Conservation (phyloP, 2,113 vertebrate species). For the Recurvirostra avosetta region DNA sequence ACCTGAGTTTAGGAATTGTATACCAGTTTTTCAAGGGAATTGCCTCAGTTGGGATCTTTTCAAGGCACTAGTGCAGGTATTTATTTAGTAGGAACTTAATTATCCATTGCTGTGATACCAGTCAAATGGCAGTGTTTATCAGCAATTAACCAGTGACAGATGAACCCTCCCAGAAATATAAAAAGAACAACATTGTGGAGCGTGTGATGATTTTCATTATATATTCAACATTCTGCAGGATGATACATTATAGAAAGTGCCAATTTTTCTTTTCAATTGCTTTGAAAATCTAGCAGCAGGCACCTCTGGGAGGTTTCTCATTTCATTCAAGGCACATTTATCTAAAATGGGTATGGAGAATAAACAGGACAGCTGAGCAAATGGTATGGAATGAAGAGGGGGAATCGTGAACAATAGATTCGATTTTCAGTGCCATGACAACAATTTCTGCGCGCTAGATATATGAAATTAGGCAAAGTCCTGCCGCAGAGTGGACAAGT, state of each 20-base stretch:
- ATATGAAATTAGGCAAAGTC: neutral
- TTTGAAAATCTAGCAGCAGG: constrained; percentile 45
- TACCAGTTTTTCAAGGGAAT: neutral
- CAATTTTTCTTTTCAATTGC: constrained; percentile 57
- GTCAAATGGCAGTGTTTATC: constrained; percentile 64
- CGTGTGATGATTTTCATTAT: constrained; percentile 9
- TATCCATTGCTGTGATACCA: constrained; percentile 42
- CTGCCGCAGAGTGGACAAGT: neutral
- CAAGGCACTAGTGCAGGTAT: neutral
- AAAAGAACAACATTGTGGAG: constrained; percentile 38
- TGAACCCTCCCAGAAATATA: constrained; percentile 37
- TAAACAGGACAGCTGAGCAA: constrained; percentile 27
- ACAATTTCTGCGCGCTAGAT: neutral
- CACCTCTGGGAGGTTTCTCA: constrained; percentile 34
- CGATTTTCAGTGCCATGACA: constrained; percentile 39
- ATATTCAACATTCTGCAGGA: constrained; percentile 28
- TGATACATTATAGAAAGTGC: constrained; percentile 4
- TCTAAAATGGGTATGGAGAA: neutral
- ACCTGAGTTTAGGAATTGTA: neutral
- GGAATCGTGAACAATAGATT: neutral
- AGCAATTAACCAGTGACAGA: constrained; percentile 59
- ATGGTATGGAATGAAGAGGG: neutral
- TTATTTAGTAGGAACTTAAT: constrained; percentile 57
- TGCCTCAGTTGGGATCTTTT: constrained; percentile 26
- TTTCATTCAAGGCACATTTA: constrained; percentile 52